Evolutionary conservation across 2,113 vertebrate species (phyloP).

Genomic region (Pitta sordida): DNA sequence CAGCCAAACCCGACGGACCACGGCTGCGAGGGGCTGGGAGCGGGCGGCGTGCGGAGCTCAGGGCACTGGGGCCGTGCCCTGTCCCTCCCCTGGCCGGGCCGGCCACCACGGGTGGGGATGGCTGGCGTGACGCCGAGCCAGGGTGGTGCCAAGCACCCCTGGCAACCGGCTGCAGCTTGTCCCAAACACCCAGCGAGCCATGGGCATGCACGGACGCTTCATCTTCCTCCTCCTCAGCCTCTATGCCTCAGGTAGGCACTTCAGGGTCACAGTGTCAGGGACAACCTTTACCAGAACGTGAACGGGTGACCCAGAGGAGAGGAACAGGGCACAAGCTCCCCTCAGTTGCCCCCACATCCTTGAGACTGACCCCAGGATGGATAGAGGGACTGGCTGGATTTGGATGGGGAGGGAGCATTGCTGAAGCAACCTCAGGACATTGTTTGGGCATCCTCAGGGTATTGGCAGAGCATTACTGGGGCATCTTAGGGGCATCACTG

Average conservation of each 20-base stretch:
- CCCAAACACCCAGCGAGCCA: constrained; percentile 34
- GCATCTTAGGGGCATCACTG: no score
- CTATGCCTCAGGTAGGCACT: not conserved
- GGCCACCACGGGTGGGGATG: not conserved
- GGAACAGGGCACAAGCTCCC: not conserved
- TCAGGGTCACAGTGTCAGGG: not conserved
- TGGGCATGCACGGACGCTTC: not conserved
- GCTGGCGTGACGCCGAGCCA: not conserved
- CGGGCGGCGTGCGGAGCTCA: not conserved
- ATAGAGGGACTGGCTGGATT: not conserved
- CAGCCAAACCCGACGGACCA: not conserved
- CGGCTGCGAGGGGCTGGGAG: not conserved
- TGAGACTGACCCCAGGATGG: not conserved
- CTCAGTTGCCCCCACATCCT: fast-evolving
- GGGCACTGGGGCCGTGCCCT: not conserved
- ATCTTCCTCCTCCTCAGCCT: not conserved
- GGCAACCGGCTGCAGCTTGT: constrained; percentile 25
- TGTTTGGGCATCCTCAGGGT: no score
- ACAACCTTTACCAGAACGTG: not conserved
- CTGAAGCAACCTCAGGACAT: not conserved
- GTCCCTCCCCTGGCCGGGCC: not conserved
- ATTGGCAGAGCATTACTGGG: not conserved
- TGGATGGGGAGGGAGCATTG: not conserved
- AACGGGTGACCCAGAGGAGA: not conserved
- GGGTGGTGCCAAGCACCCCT: constrained; percentile 13